Percentiles rank a stretch among this genome's conserved stretches.
These are phyloP conservation scores for Mythimna ferrago DNA, from an alignment of 2,888 invertebrate genomes.

Conservation along the genomic window DNA sequence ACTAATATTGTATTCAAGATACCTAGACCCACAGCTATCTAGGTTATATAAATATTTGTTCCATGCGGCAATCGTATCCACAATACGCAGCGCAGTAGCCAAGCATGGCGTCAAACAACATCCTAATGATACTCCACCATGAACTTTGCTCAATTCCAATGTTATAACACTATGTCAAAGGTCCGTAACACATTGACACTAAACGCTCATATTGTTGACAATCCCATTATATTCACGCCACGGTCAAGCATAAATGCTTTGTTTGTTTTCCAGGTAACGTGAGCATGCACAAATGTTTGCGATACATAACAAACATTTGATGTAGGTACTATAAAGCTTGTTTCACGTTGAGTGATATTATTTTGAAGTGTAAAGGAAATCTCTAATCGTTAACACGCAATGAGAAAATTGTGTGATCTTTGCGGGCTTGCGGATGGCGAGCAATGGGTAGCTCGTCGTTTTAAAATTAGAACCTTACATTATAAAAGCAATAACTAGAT, in stretches of 20 bases:
- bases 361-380: background rate
- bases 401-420: too few relatives aligned
- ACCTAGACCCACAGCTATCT: too few relatives aligned
- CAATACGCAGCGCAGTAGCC: too few relatives aligned
- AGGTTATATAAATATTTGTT: too few relatives aligned
- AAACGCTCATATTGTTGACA: constrained; percentile 32
- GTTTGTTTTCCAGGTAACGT: constrained; percentile 47
- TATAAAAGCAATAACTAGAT: too few relatives aligned
- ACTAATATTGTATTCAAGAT: too few relatives aligned
- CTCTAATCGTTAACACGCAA: background rate
- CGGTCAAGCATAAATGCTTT: constrained; percentile 48
- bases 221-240: constrained; percentile 36
- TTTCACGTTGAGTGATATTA: constrained; percentile 6
- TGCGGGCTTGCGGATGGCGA: too few relatives aligned
- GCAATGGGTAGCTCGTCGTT: too few relatives aligned
- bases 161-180: constrained; percentile 21
- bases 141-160: constrained; percentile 1
- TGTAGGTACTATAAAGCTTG: constrained; percentile 14
- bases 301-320: constrained; percentile 42
- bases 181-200: constrained; percentile 19
- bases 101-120: background rate
- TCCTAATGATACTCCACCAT: background rate
- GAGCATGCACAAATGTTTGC: constrained; percentile 46
- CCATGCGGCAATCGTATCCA: too few relatives aligned
- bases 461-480: too few relatives aligned